Conservation (phyloP, 1,140 invertebrate species). For the Oryctes rhinoceros region DNA sequence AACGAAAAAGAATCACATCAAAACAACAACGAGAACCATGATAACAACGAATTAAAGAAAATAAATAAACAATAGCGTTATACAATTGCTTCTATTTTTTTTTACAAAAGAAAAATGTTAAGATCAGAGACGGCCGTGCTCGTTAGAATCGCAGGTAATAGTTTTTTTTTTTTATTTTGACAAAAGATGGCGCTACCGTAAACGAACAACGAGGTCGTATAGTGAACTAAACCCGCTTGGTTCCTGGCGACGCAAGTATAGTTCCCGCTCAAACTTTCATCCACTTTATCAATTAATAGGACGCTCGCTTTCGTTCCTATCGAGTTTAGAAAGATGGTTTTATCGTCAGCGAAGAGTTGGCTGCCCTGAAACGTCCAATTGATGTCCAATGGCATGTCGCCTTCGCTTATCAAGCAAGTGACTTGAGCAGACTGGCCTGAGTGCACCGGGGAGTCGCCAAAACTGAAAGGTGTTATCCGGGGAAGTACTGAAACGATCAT, state of each 20-base stretch:
- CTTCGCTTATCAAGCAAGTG: slow-evolving; percentile 71
- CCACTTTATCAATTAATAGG: neutral
- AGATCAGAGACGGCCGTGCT: neutral
- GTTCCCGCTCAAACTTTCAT: slow-evolving; percentile 62
- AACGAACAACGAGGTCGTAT: slow-evolving; percentile 73
- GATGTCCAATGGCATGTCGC: slow-evolving; percentile 70
- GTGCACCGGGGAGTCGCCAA: slow-evolving; percentile 71
- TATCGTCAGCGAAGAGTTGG: slow-evolving; percentile 55
- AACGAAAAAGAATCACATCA: no score
- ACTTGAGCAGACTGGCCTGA: slow-evolving; percentile 77
- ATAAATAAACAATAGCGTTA: no score
- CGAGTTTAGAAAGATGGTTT: neutral
- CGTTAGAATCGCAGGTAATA: no score
- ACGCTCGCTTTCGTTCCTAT: slow-evolving; percentile 14
- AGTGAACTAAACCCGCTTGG: slow-evolving; percentile 64
- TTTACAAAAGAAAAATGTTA: no score
- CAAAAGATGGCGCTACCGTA: slow-evolving; percentile 65
- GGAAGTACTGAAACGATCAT: slow-evolving; percentile 65
- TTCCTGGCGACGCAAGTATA: slow-evolving; percentile 66
- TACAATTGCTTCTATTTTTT: no score
- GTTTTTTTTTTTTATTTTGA: neutral
- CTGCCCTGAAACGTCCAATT: slow-evolving; percentile 67
- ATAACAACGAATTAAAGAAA: no score
- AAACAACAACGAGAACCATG: no score
- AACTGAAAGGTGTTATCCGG: slow-evolving; percentile 70